A percentile compares a stretch with the other conserved stretches of the same genome.
phyloP scores from a whole-genome alignment of 92 coral and sea anemone species.

The Metridium senile region DNA sequence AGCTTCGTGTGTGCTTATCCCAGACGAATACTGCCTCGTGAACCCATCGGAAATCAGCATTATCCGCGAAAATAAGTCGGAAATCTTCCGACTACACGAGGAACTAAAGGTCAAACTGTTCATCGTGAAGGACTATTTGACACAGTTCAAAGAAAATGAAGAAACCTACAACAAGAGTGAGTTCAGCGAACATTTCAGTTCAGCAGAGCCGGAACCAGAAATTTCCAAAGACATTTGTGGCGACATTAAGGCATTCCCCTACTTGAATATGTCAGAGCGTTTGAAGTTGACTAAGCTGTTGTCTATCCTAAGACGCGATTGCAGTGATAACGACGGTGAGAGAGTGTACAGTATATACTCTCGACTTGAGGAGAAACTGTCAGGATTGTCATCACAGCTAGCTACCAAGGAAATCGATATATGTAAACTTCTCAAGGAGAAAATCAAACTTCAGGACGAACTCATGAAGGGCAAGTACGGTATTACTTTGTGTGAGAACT shows the following conservation, averaged over 20 bases:
- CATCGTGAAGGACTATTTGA: constrained; percentile 66
- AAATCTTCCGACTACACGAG: constrained; percentile 77
- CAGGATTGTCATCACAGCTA: constrained; percentile 73
- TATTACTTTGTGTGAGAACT: constrained; percentile 62
- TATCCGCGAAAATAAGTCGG: constrained; percentile 81
- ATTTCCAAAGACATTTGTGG: constrained; percentile 8
- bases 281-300: constrained; percentile 56
- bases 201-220: constrained; percentile 2
- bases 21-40: constrained; percentile 76
- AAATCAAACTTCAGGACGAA: constrained; percentile 63
- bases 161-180: constrained; percentile 1
- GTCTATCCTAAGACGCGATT: constrained; percentile 46
- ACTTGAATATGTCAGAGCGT: constrained; percentile 59
- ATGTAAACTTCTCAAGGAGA: constrained; percentile 61
- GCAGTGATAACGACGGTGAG: constrained; percentile 50
- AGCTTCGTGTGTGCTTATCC: constrained; percentile 50
- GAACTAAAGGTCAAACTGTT: constrained; percentile 74
- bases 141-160: constrained; percentile 35
- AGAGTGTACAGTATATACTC: constrained; percentile 58
- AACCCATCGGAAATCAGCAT: constrained; percentile 85
- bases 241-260: constrained; percentile 38
- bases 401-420: constrained; percentile 71
- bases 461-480: constrained; percentile 63
- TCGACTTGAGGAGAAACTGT: constrained; percentile 67
- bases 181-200: neutral